Percentiles rank a stretch among this genome's conserved stretches.
phyloP scores from a whole-genome alignment of 2,888 invertebrate genomes.

The Pseudolycoriella hygida region DNA sequence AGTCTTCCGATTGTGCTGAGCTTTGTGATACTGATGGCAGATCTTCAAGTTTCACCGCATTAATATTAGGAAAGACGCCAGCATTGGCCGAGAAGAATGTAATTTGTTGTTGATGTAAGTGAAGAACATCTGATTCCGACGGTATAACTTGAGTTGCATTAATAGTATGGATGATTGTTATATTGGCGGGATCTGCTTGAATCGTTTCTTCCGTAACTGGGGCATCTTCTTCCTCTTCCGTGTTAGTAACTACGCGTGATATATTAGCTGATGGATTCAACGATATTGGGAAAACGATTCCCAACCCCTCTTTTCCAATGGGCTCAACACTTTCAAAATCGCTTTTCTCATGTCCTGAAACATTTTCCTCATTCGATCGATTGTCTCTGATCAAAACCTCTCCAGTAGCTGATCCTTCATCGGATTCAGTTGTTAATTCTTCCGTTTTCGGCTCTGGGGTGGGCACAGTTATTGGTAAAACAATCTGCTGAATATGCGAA shows the following conservation, averaged over 20 bases:
- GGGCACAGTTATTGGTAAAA: not conserved
- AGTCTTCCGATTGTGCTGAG: too few relatives aligned
- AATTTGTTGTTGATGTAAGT: constrained; percentile 9
- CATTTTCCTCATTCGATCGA: not conserved
- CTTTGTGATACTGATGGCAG: too few relatives aligned
- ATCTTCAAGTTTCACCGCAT: constrained; percentile 2
- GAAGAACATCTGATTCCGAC: not conserved
- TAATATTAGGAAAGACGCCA: constrained; percentile 8
- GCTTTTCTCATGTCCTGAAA: not conserved
- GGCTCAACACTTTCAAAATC: not conserved
- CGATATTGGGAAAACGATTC: not conserved
- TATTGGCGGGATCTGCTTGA: not conserved
- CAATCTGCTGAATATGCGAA: not conserved
- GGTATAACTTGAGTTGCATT: not conserved
- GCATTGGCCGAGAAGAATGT: constrained; percentile 11
- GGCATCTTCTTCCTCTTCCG: not conserved
- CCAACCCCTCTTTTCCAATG: not conserved
- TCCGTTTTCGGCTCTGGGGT: not conserved
- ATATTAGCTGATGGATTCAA: not conserved
- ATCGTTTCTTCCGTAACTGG: not conserved
- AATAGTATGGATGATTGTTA: not conserved
- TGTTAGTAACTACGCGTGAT: not conserved
- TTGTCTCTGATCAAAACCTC: not conserved
- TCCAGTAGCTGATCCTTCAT: not conserved
- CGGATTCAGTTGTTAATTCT: not conserved